phyloP scores from a whole-genome alignment of 2,113 vertebrate species.

The Martes martes region DNA sequence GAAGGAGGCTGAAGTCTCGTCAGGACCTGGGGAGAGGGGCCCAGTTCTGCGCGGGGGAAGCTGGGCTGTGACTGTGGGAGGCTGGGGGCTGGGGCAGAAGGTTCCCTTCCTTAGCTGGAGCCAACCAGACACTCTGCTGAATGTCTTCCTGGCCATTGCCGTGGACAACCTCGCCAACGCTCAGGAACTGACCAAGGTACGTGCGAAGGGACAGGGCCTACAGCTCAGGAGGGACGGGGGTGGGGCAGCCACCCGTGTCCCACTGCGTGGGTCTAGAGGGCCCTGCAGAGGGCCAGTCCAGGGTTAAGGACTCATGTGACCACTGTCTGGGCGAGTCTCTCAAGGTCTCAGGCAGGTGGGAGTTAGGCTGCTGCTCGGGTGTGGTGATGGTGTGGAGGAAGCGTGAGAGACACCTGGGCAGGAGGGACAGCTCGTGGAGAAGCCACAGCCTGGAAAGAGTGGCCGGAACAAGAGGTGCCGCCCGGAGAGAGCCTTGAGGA shows the following conservation, averaged over 20 bases:
- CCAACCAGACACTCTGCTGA: conserved; percentile 92
- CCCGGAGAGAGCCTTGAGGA: not conserved
- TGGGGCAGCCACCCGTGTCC: rapidly evolving
- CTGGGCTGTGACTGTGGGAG: not conserved
- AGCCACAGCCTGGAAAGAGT: rapidly evolving
- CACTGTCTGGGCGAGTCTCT: not conserved
- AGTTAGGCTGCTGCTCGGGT: too few species aligned
- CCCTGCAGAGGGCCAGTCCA: not conserved
- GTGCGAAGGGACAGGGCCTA: not conserved
- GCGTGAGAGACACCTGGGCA: rapidly evolving
- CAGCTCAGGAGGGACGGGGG: not conserved
- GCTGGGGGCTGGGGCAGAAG: not conserved
- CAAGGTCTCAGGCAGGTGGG: too few species aligned
- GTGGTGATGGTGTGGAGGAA: not conserved
- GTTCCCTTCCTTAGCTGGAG: conserved; percentile 81
- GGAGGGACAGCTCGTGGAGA: not conserved
- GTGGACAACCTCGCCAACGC: conserved; percentile 97
- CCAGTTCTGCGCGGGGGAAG: not conserved
- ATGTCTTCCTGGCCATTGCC: conserved; percentile 96
- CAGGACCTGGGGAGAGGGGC: not conserved
- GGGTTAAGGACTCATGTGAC: not conserved
- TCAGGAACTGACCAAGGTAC: conserved; percentile 96
- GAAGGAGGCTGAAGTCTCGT: not conserved
- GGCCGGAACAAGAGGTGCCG: not conserved
- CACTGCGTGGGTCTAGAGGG: too few species aligned